Evolutionary conservation across 2,113 vertebrate species (phyloP).

Genomic region (Chascanopsetta lugubris): DNA sequence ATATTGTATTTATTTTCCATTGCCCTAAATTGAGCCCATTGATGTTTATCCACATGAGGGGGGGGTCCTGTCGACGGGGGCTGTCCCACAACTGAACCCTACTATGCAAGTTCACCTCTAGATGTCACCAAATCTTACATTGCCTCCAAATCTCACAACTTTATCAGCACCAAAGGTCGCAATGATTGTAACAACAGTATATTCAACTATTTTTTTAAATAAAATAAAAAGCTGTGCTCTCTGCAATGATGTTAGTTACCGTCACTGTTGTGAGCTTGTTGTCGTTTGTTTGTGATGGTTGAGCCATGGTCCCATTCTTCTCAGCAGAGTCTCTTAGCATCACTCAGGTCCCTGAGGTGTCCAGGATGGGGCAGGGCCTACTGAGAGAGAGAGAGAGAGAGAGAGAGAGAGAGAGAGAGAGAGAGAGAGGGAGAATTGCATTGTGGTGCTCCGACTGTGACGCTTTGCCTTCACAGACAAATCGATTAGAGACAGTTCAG

Average conservation of each 20-base stretch:
- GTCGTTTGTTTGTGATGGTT: constrained; percentile 1
- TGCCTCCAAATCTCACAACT: no score
- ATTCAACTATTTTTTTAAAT: no score
- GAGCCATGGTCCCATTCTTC: constrained; percentile 37
- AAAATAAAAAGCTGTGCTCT: constrained; percentile 1
- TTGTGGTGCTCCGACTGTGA: constrained; percentile 75
- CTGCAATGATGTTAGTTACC: constrained; percentile 5
- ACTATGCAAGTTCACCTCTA: no score
- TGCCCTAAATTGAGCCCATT: no score
- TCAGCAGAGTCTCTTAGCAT: constrained; percentile 56
- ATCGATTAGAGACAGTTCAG: constrained; percentile 99
- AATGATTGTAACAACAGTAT: no score
- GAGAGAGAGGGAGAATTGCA: constrained; percentile 79
- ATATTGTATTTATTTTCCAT: no score
- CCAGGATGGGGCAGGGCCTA: constrained; percentile 78
- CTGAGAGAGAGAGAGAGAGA: no score
- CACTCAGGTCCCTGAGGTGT: constrained; percentile 78
- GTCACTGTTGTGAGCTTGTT: background rate
- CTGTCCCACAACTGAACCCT: no score
- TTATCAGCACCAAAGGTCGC: no score
- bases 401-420: constrained; percentile 78
- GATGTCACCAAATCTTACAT: no score
- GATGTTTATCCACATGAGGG: no score
- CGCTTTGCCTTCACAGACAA: constrained; percentile 92
- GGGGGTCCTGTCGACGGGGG: no score